Evolutionary conservation across 2,888 invertebrate species (phyloP), one percentile per base, ranked within the genome.

Genomic region (Argyresthia goedartella): DNA sequence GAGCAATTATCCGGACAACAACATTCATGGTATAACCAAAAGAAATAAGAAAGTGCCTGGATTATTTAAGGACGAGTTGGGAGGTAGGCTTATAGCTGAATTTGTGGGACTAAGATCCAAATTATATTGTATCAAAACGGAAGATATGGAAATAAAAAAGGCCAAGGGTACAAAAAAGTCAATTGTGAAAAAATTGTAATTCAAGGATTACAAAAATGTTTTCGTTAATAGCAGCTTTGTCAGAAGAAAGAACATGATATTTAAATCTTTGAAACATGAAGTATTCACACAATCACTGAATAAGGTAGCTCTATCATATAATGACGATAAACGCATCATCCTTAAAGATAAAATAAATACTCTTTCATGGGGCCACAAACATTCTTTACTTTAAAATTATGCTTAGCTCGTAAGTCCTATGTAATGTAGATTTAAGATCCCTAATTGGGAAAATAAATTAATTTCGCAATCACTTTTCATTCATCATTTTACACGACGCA

Each of bases 111-210:
- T 49, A 7, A 34, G 49, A 10, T 34, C 49, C 1, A 49, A 49
- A 49, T 36, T 49, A 15, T 49, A 49, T 14, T 49, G 49, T 15
- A 36, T 49, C 13, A 49, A 36, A 36, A 49, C 49, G 13, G 14
- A 36, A 15, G 1, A 36, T 36, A 36, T 11, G 36, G 35, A 15
- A 16, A 9, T 36, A 1, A 49, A 49, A 36, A 49, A 49, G 36
- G 49, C 49, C 9, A 49, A 49, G n/a, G 49, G 49, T 14, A 25
- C 10, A 11, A 49, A 49, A 36, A 36, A 35, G 36, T 36, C 14
- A 9, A 15, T 49, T 1, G 25, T 36, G 7, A 35, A 36, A 36
- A 36, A 25, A 15, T 1, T 49, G 6, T 14, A 8, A 35, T 14
- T 36, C 6, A 15, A 13, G 15, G 36, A 49, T 7, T 49, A 49